Evolutionary conservation across 92 coral and sea anemone genomes (phyloP).

Genomic region (Porites divaricata): DNA sequence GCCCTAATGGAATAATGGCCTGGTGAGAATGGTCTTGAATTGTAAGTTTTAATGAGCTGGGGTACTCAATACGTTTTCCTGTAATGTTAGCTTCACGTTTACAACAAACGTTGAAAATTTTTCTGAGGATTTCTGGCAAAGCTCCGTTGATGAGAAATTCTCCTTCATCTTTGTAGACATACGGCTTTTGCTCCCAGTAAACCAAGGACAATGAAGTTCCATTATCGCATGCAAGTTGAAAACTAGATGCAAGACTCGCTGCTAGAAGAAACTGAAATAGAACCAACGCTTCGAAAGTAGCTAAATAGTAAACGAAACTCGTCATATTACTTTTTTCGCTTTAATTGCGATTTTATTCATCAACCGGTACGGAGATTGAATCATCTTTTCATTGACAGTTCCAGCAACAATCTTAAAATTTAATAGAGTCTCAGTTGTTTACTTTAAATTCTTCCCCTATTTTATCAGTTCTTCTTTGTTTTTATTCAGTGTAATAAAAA

Average conservation of each 20-base stretch:
- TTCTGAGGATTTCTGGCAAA: slow-evolving; percentile 73
- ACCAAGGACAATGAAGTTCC: slow-evolving; percentile 49
- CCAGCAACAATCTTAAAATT: too few species aligned
- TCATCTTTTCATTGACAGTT: too few species aligned
- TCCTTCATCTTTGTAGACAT: slow-evolving; percentile 45
- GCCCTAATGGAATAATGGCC: slow-evolving; percentile 77
- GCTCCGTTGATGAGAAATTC: slow-evolving; percentile 53
- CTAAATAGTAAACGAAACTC: not conserved
- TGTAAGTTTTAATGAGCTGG: slow-evolving; percentile 6
- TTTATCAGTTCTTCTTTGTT: too few species aligned
- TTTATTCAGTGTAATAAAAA: too few species aligned
- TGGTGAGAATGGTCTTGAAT: slow-evolving; percentile 27
- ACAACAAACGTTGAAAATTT: slow-evolving; percentile 66
- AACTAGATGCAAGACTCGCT: not conserved
- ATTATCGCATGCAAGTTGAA: slow-evolving; percentile 52
- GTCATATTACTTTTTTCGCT: not conserved
- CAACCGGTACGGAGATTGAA: too few species aligned
- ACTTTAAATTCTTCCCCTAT: too few species aligned
- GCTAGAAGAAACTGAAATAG: not conserved
- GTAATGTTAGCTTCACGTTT: slow-evolving; percentile 39
- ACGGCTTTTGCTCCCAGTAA: slow-evolving; percentile 79
- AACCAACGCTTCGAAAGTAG: not conserved
- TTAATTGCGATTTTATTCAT: too few species aligned
- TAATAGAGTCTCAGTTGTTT: too few species aligned
- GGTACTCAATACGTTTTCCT: slow-evolving; percentile 2